Conservation (phyloP, 2,888 invertebrate genomes). For the Oscheius onirici region DNA sequence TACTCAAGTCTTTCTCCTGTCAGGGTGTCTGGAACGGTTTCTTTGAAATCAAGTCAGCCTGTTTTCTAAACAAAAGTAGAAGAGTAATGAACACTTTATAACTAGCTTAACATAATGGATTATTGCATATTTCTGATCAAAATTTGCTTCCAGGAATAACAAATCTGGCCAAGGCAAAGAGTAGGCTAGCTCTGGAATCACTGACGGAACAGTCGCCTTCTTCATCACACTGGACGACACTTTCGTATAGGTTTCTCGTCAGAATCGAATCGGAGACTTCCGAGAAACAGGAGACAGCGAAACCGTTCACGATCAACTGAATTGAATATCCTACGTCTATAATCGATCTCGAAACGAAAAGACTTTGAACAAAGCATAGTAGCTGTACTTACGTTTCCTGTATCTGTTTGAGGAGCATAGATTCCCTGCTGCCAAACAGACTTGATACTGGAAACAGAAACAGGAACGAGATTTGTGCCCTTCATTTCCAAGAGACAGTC, state of each 20-base stretch:
- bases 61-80: no score
- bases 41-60: no score
- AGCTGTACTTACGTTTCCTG: background rate
- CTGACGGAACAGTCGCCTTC: background rate
- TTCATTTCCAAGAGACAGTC: constrained; percentile 8
- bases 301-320: background rate
- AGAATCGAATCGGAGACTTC: background rate
- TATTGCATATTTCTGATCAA: no score
- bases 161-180: no score
- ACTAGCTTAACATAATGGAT: no score
- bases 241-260: background rate
- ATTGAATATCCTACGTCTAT: background rate
- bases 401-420: constrained; percentile 8
- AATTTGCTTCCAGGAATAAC: no score
- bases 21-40: no score
- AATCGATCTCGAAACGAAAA: no score
- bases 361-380: background rate
- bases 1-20: no score
- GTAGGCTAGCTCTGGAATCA: no score
- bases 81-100: no score
- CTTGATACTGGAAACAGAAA: background rate
- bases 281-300: constrained; percentile 1
- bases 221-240: background rate
- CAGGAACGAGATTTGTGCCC: background rate
- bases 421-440: background rate